Base-by-base conservation (phyloP, 1,140 invertebrate species). In the Scaptodrosophila lebanonensis region DNA sequence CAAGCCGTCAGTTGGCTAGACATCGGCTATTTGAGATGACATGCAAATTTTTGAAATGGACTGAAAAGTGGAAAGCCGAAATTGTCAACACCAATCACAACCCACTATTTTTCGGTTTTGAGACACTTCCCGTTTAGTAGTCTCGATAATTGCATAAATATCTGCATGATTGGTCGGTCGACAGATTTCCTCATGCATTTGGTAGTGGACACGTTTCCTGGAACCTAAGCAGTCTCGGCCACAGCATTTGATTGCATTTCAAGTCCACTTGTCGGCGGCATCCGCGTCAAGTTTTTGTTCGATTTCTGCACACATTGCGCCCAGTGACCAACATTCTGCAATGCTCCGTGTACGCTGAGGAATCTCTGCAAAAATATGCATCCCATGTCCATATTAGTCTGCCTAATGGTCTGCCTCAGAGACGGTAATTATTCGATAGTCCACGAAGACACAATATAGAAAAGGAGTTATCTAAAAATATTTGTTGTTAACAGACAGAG, bases 81-180 rank as follows among this genome's bases (percentile, higher is more conserved):
- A n/a, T n/a, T n/a, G 29, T 44, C n/a, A 43, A 32, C 22, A 20
- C 40, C 33, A 53, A 49, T 42, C 57, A 60, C 33, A 53, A n/a
- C n/a, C n/a, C n/a, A n/a, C n/a, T n/a, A n/a, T 3, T 30, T 33
- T 32, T 54, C 39, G 47, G 60, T 63, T 64, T 58, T 64, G 43
- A 57, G 51, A 48, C 51, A 76, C 67, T 76, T 76, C 71, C 71
- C 64, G 71, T 32, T 71, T 51, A 61, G 29, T 43, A 9, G 22
- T 17, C 20, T 57, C 38, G 12, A 13, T 29, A 11, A 35, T 53
- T 70, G 57, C 62, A 48, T 76, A 61, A 33, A 44, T 4, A 20
- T 38, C 27, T n/a, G 13, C 33, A 11, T 36, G 43, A 70, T 70
- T 71, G 65, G 40, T 44, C 36, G 54, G 61, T 43, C 25, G 6